Evolutionary conservation across 2,113 vertebrate species (phyloP), one percentile per base, ranked within the genome.

Genomic region (Poecile atricapillus): DNA sequence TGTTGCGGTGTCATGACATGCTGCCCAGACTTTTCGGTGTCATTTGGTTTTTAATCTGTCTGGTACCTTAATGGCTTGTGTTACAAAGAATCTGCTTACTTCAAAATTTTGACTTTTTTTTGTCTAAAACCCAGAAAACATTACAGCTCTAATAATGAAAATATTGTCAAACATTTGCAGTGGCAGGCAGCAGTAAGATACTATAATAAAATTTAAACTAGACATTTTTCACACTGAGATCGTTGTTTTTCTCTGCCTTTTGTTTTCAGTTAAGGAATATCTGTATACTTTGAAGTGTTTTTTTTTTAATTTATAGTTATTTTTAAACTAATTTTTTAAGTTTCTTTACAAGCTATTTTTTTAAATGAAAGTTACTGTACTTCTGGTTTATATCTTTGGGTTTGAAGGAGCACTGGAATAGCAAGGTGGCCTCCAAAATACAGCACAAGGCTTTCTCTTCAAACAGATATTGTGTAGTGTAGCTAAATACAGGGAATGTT

Each of bases 1-100:
- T 53, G 16, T 46, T 43, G 20, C 1, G 0, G 23, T 55, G 35
- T 50, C 11, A 0, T 20, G 22, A 43, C 20, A 3, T 22, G 23
- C 63, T 83, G 43, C 18, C 12, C 22, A 63, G 64, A 33, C 10
- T 22, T 50, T 90, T 50, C 39, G 28, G 21, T 74, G 31, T 35
- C 3, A 46, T 24, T 86, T 70, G 28, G 11, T 53, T 70, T 77
- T 69, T 62, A 73, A 37, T 81, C 53, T 64, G 6, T 35, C 23
- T 86, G 46, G 33, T 19, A 69, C 31, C 50, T 31, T 46, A 63
- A 75, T 62, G 41, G 10, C 20, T 73, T 60, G 5, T 31, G 10
- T 50, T 80, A 30, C 7, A 5, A 55, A 69, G 21, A 50, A 70
- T 30, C 37, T 82, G 7, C 49, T 87, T 70, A 17, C 43, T 47